Base-by-base conservation (phyloP, 2,113 vertebrate species). In the Petaurus breviceps region DNA sequence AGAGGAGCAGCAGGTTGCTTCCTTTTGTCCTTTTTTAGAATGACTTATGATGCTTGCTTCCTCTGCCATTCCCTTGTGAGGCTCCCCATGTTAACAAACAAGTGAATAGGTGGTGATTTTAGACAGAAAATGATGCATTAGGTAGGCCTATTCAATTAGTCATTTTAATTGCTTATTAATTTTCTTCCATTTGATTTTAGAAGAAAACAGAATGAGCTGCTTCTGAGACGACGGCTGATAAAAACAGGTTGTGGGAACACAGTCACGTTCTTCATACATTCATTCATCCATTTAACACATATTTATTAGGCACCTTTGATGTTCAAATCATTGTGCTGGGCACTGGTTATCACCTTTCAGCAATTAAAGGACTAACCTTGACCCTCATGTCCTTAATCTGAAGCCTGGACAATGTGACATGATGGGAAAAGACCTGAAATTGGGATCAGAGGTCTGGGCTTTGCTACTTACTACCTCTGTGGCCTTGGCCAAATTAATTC, bases 101-200 rank as follows among this genome's bases (percentile, higher is more conserved):
- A 97, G 95, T 94, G 98, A 97, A 92, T 90, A 61, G 92, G 91
- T 95, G 96, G 95, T 92, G 97, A 89, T 94, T 96, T 94, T 51
- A 95, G 90, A 93, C 49, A 97, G 57, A 97, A 96, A 98, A 53
- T 46, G 57, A 95, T 97, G 43, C 37, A 91, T 94, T 53, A 94
- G 43, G 93, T 92, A 97, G 97, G 91, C 52, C 26, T 91, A 97
- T 94, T 97, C 94, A 77, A 93, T 96, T 22, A 52, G 94, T 95
- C 97, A 93, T 95, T 97, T 97, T 97, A 92, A 96, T 97, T 98
- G 95, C 97, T 98, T 97, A 93, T 94, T 97, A 94, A 95, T 97
- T 96, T 28, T 95, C 98, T 97, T 97, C 43, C 93, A 97, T 98
- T 97, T 97, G 96, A 97, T 90, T 96, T 89, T 93, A 97, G 91